Evolutionary conservation across 23 tunicate genomes (phyloP).

Genomic region (Halocynthia aurantium): DNA sequence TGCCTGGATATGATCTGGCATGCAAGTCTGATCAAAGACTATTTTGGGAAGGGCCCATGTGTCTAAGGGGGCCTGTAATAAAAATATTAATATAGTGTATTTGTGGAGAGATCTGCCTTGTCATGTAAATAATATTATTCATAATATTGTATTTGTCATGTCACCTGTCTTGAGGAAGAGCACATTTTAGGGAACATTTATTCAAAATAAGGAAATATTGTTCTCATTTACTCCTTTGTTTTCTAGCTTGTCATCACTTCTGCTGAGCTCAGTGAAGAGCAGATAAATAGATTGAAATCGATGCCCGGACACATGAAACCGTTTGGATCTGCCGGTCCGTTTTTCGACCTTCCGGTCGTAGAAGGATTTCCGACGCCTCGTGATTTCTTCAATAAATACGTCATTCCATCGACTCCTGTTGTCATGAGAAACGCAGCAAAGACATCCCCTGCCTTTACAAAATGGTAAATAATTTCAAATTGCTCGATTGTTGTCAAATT

Average conservation of each 20-base stretch:
- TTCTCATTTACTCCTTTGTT: background rate
- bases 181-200: too few species aligned
- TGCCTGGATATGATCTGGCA: too few species aligned
- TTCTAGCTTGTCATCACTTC: background rate
- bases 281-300: background rate
- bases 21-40: too few species aligned
- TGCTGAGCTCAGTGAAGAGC: background rate
- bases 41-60: too few species aligned
- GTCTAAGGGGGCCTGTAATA: too few species aligned
- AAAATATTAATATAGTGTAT: too few species aligned
- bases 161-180: too few species aligned
- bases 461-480: conserved; percentile 37
- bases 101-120: too few species aligned
- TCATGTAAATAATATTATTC: too few species aligned
- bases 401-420: conserved; percentile 34
- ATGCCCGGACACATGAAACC: conserved; percentile 55
- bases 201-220: too few species aligned
- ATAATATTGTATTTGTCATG: too few species aligned
- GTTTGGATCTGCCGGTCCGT: conserved; percentile 41
- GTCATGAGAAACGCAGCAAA: conserved; percentile 39
- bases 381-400: conserved; percentile 46
- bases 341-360: conserved; percentile 16
- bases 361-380: conserved; percentile 33
- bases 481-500: too few species aligned
- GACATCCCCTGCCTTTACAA: conserved; percentile 22